phyloP scores from a whole-genome alignment of 2,113 vertebrate genomes.

The Rallus limicola region DNA sequence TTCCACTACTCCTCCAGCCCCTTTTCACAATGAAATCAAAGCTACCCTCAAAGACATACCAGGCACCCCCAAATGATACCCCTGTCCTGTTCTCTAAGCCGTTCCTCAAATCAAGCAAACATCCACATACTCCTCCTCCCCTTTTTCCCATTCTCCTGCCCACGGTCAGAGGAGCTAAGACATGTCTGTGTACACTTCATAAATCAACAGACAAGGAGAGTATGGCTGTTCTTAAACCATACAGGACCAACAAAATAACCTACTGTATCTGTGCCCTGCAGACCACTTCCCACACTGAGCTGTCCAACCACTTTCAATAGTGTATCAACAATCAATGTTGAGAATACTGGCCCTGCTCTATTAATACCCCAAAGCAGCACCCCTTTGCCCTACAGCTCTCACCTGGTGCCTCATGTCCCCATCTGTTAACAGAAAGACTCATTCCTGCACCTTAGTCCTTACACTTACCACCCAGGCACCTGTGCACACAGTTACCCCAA shows the following conservation, averaged over 20 bases:
- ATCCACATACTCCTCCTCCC: not conserved
- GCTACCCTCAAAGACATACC: not conserved
- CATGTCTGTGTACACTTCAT: rapidly evolving
- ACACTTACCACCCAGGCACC: not conserved
- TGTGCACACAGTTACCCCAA: not conserved
- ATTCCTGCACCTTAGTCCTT: not conserved
- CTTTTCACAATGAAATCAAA: not conserved
- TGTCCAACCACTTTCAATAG: not conserved
- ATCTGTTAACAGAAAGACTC: not conserved
- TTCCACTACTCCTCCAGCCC: not conserved
- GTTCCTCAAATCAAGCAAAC: not conserved
- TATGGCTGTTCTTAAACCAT: not conserved
- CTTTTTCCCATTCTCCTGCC: not conserved
- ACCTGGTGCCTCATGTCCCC: not conserved
- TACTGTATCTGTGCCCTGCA: not conserved
- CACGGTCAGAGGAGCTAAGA: not conserved
- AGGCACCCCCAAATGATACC: not conserved
- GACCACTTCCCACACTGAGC: not conserved
- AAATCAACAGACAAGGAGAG: not conserved
- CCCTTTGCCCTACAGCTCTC: not conserved
- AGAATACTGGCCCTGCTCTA: not conserved
- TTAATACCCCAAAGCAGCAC: not conserved
- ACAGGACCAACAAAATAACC: not conserved
- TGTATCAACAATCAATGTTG: not conserved
- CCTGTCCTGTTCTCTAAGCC: not conserved